Percentiles rank a stretch among this genome's conserved stretches.
phyloP scores from a whole-genome alignment of 2,888 invertebrate genomes.

The Drosophila paranaensis region DNA sequence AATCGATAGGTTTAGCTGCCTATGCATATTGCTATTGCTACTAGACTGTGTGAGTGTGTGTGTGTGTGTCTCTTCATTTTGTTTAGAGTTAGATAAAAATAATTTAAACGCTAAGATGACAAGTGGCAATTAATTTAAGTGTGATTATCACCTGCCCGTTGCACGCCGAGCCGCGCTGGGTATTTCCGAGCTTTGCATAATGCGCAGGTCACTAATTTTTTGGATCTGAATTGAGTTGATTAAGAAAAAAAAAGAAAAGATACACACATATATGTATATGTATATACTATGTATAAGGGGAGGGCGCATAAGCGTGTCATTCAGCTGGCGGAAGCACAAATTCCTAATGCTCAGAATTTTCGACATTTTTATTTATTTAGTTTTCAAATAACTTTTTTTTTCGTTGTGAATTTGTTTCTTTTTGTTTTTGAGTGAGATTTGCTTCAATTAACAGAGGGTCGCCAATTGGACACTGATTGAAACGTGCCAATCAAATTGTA shows the following conservation, averaged over 20 bases:
- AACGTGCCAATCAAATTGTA: conserved; percentile 68
- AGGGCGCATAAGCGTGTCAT: conserved; percentile 59
- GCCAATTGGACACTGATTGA: conserved; percentile 51
- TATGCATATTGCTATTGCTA: conserved; percentile 25
- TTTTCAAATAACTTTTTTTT: conserved; percentile 3
- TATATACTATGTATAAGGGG: conserved; percentile 3
- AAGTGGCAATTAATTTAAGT: conserved; percentile 80
- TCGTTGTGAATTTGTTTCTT: conserved; percentile 2
- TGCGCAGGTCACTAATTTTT: conserved; percentile 71
- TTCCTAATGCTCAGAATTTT: conserved; percentile 19
- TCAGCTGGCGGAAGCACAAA: conserved; percentile 30
- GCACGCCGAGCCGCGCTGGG: conserved; percentile 62
- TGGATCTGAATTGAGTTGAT: conserved; percentile 56
- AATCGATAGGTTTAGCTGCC: conserved; percentile 24
- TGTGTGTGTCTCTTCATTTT: conserved; percentile 32
- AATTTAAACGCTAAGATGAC: conserved; percentile 79
- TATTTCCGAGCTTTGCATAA: conserved; percentile 67
- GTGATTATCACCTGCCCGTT: conserved; percentile 78
- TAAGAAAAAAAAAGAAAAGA: conserved; percentile 8
- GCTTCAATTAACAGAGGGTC: conserved; percentile 53
- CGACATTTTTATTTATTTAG: neutral
- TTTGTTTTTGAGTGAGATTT: conserved; percentile 49
- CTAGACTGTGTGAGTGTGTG: conserved; percentile 20
- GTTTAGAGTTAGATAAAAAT: conserved; percentile 68
- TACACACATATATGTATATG: neutral